phyloP scores from a whole-genome alignment of 2,113 vertebrate species.

The Piaya cayana region DNA sequence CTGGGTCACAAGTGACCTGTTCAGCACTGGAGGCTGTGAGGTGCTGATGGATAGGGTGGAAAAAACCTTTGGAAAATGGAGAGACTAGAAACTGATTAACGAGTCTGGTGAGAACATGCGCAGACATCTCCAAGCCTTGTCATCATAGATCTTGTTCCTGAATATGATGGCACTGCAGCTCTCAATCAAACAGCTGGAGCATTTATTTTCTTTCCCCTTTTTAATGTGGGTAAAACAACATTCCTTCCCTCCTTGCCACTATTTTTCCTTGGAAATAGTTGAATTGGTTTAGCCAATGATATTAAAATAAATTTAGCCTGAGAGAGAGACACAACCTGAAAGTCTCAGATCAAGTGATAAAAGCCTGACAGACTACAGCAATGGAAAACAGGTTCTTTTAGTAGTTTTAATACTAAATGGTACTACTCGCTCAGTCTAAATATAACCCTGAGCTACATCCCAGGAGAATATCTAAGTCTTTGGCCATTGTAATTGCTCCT shows the following conservation, averaged over 20 bases:
- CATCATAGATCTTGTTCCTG: not conserved
- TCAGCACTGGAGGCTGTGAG: not conserved
- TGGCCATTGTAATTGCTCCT: slow-evolving; percentile 4
- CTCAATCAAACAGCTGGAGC: slow-evolving; percentile 3
- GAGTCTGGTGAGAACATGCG: rapidly evolving
- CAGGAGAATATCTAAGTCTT: slow-evolving; percentile 17
- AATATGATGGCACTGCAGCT: not conserved
- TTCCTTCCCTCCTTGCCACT: not conserved
- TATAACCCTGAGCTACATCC: slow-evolving; percentile 47
- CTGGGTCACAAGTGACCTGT: not conserved
- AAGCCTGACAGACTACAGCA: slow-evolving; percentile 43
- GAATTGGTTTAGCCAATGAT: slow-evolving; percentile 38
- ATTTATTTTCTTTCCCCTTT: slow-evolving; percentile 20
- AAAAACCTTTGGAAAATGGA: not conserved
- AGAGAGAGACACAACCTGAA: slow-evolving; percentile 44
- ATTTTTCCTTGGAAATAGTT: slow-evolving; percentile 40
- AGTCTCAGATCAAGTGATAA: slow-evolving; percentile 61
- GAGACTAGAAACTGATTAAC: not conserved
- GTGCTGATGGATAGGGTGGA: not conserved
- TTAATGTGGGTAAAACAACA: slow-evolving; percentile 35
- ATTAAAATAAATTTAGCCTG: slow-evolving; percentile 50
- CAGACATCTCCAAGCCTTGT: not conserved
- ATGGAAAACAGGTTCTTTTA: slow-evolving; percentile 38
- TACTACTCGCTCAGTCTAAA: slow-evolving; percentile 21
- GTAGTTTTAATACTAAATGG: slow-evolving; percentile 20